Evolutionary conservation across 2,113 vertebrate species (phyloP), one percentile per base, ranked within the genome.

Genomic region (Syngnathus typhle): DNA sequence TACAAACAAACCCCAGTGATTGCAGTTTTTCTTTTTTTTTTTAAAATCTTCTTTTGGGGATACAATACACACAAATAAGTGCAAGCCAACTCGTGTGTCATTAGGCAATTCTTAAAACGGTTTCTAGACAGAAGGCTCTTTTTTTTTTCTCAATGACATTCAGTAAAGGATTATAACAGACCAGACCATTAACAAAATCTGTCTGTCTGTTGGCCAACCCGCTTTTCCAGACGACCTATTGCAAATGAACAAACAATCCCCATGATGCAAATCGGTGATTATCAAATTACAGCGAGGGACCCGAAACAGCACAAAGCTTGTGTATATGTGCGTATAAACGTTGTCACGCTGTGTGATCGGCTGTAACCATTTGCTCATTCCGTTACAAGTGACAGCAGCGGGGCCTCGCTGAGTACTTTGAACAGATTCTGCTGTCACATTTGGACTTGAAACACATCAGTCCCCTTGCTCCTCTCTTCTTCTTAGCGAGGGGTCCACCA

Each of bases 361-460:
- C 82, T 78, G 72, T 78, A 84, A 83, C 81, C 83, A 85, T 81
- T 83, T 79, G 72, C 74, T 81, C 74, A 65, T 82, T 83, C 71
- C 80, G 81, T 87, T 74, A 76, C 80, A 71, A 78, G 64, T 83
- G 77, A 79, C 83, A 80, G 75, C 75, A 65, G 74, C 69, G 68
- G 60, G 64, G 75, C 82, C 76, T 76, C 55, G 60, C 69, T 58
- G 60, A 72, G 63, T 61, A 60, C 68, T 75, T 78, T 69, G 72
- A 79, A 77, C 72, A 81, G 44, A 74, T 77, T 77, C 54, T 67
- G 73, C 78, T 84, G 79, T 86, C 67, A 38, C 72, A 74, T 77
- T 79, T 80, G 68, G 63, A 76, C 76, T 89, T 72, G 70, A 80
- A 84, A 82, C 64, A 59, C 73, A 85, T 74, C 79, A 73, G 68